Conservation (phyloP, 2,113 vertebrate genomes). For the Dasyornis broadbenti region DNA sequence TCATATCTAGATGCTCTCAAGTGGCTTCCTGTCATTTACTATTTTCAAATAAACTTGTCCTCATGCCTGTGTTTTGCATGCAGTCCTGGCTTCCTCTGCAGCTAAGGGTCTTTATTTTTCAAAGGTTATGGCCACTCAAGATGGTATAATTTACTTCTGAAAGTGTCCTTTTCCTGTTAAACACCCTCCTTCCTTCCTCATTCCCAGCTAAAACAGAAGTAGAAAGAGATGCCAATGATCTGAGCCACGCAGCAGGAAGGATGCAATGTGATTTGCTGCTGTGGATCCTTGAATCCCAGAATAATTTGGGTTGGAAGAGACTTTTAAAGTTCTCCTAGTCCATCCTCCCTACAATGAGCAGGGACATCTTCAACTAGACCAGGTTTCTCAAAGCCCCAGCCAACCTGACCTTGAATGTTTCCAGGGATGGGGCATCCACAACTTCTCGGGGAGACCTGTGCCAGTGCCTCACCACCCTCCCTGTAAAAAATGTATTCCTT, state of each 20-base stretch:
- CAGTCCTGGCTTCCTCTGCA: neutral
- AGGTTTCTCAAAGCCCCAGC: neutral
- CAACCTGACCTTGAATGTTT: neutral
- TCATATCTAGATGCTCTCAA: neutral
- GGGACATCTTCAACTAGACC: neutral
- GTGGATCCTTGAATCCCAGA: neutral
- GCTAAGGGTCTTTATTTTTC: neutral
- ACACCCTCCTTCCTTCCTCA: slow-evolving; percentile 1
- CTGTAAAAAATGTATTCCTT: neutral
- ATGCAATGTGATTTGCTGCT: rapidly evolving
- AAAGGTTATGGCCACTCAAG: neutral
- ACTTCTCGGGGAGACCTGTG: neutral
- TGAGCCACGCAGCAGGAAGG: neutral
- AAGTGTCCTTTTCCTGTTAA: neutral
- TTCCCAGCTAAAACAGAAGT: neutral
- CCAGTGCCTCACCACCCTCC: neutral
- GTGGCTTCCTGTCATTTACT: neutral
- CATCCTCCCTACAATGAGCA: neutral
- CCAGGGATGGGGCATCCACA: neutral
- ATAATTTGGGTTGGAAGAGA: neutral
- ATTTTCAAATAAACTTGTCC: neutral
- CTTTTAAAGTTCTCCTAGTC: neutral
- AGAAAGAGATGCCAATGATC: neutral
- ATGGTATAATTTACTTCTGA: neutral
- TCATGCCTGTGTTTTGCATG: neutral